Percentiles rank a stretch among this genome's conserved stretches.
phyloP scores from a whole-genome alignment of 2,888 invertebrate genomes.

The Macrosiphum euphorbiae region DNA sequence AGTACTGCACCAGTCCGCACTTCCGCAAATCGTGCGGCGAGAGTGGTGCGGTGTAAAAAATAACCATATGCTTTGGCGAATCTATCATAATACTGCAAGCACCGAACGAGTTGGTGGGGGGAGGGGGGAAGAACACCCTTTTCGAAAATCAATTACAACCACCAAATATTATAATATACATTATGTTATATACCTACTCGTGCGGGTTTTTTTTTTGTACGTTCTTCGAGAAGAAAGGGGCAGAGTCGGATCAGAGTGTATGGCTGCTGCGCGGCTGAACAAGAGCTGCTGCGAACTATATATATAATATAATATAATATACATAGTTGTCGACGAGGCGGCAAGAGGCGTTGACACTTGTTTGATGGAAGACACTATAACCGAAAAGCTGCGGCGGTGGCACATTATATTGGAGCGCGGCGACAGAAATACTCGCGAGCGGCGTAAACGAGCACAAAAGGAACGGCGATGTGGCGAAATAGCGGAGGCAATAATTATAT shows the following conservation, averaged over 20 bases:
- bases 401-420: slow-evolving; percentile 38
- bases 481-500: slow-evolving; percentile 59
- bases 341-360: slow-evolving; percentile 54
- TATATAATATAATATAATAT: background rate
- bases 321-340: background rate
- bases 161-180: background rate
- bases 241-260: background rate
- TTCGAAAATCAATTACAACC: background rate
- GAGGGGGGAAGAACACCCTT: background rate
- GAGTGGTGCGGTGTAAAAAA: background rate
- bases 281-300: background rate
- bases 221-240: background rate
- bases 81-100: background rate
- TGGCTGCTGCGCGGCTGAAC: background rate
- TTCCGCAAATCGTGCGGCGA: background rate
- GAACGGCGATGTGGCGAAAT: slow-evolving; percentile 19
- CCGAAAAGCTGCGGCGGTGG: slow-evolving; percentile 33
- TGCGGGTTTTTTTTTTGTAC: background rate
- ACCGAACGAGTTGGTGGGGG: background rate
- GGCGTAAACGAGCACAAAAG: slow-evolving; percentile 54
- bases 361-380: slow-evolving; percentile 61
- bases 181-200: background rate
- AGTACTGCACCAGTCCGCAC: background rate
- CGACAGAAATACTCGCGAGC: slow-evolving; percentile 5
- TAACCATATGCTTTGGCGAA: background rate